A percentile compares a stretch with the other conserved stretches of the same genome.
Evolutionary conservation across 1,140 invertebrate species (phyloP).

Genomic region (Zophobas morio): DNA sequence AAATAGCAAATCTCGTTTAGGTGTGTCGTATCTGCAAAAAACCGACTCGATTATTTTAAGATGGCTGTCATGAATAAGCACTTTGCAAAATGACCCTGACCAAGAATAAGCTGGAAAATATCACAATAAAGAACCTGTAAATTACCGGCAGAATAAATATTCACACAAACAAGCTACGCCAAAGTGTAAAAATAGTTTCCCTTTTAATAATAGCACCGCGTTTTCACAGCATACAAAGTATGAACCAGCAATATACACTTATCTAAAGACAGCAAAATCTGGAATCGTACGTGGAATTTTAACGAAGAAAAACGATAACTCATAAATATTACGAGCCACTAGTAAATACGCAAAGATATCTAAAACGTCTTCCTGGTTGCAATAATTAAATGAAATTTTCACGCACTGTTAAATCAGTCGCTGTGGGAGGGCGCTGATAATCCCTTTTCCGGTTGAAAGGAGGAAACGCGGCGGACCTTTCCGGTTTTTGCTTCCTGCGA

Average conservation of each 20-base stretch:
- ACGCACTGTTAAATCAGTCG: constrained; percentile 29
- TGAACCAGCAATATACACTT: not conserved
- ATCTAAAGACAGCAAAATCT: not conserved
- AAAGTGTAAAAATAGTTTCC: constrained; percentile 19
- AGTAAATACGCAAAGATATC: not conserved
- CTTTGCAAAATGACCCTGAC: constrained; percentile 27
- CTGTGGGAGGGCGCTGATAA: constrained; percentile 35
- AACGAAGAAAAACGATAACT: constrained; percentile 32
- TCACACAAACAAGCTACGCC: constrained; percentile 13
- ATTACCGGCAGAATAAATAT: constrained; percentile 4
- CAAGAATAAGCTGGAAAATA: constrained; percentile 30
- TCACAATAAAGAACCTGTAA: constrained; percentile 38
- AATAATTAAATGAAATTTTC: constrained; percentile 38
- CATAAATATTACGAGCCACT: not conserved
- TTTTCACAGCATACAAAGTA: constrained; percentile 19
- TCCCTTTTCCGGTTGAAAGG: constrained; percentile 34
- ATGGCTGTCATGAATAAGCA: constrained; percentile 40
- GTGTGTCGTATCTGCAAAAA: constrained; percentile 20
- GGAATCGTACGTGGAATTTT: constrained; percentile 10
- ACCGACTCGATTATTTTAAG: constrained; percentile 30
- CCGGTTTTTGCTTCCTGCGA: constrained; percentile 23
- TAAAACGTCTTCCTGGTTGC: constrained; percentile 31
- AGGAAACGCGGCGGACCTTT: constrained; percentile 32
- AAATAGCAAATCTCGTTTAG: constrained; percentile 19
- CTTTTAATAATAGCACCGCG: not conserved